phyloP scores from a whole-genome alignment of 2,797 vertebrate genomes.

The Cyprinodon diabolis region DNA sequence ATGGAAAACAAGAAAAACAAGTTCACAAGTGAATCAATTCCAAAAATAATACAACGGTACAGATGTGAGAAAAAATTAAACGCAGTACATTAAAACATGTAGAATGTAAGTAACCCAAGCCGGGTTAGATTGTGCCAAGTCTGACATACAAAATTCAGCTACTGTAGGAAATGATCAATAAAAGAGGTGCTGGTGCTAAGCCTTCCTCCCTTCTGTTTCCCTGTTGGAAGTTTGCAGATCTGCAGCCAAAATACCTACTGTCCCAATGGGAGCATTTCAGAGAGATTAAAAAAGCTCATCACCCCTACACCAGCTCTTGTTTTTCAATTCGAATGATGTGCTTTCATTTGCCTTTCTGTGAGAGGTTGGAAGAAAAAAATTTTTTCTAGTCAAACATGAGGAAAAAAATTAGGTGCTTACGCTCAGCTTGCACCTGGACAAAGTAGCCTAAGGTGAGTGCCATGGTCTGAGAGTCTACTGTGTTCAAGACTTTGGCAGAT shows the following conservation, averaged over 20 bases:
- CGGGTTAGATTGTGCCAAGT: conserved; percentile 22
- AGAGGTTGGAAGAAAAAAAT: conserved; percentile 4
- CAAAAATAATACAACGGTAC: conserved; percentile 17
- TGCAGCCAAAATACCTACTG: conserved; percentile 59
- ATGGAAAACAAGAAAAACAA: conserved; percentile 11
- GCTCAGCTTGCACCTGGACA: conserved; percentile 95
- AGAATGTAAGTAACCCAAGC: conserved; percentile 29
- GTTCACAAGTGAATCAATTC: conserved; percentile 12
- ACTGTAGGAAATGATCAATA: conserved; percentile 44
- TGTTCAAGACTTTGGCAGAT: conserved; percentile 95
- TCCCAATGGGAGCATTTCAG: conserved; percentile 53
- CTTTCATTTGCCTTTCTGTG: conserved; percentile 35
- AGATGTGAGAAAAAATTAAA: conserved; percentile 3
- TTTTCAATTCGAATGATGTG: conserved; percentile 41
- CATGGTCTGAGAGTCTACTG: conserved; percentile 96
- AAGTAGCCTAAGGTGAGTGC: conserved; percentile 96
- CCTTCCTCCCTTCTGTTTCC: conserved; percentile 10
- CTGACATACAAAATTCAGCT: conserved; percentile 51
- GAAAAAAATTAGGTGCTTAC: conserved; percentile 78
- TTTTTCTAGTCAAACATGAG: conserved; percentile 31
- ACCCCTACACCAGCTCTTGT: conserved; percentile 21
- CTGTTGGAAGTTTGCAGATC: conserved; percentile 41
- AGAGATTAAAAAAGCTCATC: conserved; percentile 50
- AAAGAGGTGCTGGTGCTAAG: conserved; percentile 34
- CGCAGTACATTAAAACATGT: conserved; percentile 20